Conservation (phyloP, 2,888 invertebrate genomes). For the Chromoteleia sp. region DNA sequence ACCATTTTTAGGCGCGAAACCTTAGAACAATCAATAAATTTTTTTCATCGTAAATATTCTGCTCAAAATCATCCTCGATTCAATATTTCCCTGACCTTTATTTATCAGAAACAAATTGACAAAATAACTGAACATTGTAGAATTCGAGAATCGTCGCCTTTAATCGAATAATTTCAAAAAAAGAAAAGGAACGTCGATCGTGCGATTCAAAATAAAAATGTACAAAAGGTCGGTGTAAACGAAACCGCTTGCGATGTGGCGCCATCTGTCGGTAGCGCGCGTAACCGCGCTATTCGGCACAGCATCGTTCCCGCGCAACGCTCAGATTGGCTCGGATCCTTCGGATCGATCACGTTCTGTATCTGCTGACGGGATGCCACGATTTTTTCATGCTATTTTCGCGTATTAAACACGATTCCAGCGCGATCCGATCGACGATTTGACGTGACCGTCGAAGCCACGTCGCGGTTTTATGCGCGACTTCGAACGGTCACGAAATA, state of each 20-base stretch:
- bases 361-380: slow-evolving; percentile 43
- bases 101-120: background rate
- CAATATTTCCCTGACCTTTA: background rate
- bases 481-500: slow-evolving; percentile 17
- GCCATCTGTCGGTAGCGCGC: slow-evolving; percentile 13
- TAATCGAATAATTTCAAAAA: background rate
- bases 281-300: background rate
- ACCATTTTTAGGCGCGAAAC: slow-evolving; percentile 32
- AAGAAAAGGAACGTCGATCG: background rate
- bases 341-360: slow-evolving; percentile 58
- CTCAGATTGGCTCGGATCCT: slow-evolving; percentile 58
- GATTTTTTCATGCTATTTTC: slow-evolving; percentile 60
- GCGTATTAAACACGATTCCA: slow-evolving; percentile 18
- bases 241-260: slow-evolving; percentile 11
- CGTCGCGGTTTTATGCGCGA: background rate
- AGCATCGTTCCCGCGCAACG: slow-evolving; percentile 51
- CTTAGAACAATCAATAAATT: slow-evolving; percentile 32
- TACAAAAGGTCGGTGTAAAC: slow-evolving; percentile 20
- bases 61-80: background rate
- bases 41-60: slow-evolving; percentile 2
- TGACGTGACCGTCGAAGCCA: slow-evolving; percentile 2
- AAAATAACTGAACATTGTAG: background rate
- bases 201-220: slow-evolving; percentile 34
- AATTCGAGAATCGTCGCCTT: background rate
- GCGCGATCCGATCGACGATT: slow-evolving; percentile 14